Evolutionary conservation across 2,797 vertebrate genomes (phyloP).

Genomic region (Anguilla megastoma): DNA sequence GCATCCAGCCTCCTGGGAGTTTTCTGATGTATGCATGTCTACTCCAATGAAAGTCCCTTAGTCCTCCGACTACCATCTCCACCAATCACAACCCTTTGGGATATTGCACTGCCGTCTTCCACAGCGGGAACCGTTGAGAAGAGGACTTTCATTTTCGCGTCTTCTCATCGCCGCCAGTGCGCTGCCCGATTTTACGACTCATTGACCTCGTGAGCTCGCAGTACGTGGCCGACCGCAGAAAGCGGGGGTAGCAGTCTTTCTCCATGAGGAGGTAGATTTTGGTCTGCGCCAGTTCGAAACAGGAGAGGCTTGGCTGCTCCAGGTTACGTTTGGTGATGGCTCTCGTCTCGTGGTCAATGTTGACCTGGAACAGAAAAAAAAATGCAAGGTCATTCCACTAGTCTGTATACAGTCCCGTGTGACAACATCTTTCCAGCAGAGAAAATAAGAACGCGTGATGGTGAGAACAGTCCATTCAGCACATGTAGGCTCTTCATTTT

Average conservation of each 20-base stretch:
- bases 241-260: constrained; percentile 92
- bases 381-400: background rate
- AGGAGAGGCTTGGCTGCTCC: constrained; percentile 63
- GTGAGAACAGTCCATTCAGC: background rate
- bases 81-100: background rate
- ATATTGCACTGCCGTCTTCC: background rate
- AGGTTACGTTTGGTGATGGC: constrained; percentile 73
- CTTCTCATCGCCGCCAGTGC: background rate
- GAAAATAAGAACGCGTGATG: background rate
- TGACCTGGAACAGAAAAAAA: constrained; percentile 72
- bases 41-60: background rate
- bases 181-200: constrained; percentile 39
- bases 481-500: background rate
- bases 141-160: background rate
- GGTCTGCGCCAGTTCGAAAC: constrained; percentile 81
- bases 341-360: constrained; percentile 89
- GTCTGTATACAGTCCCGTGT: no score
- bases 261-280: constrained; percentile 91
- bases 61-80: background rate
- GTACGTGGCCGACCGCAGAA: constrained; percentile 79
- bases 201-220: constrained; percentile 63
- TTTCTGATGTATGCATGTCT: background rate
- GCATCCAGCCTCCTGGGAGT: background rate
- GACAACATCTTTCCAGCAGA: background rate
- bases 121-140: background rate